Evolutionary conservation across 2,797 vertebrate genomes (phyloP), one percentile per base, ranked within the genome.

Genomic region (Schizopygopsis pylzovi): DNA sequence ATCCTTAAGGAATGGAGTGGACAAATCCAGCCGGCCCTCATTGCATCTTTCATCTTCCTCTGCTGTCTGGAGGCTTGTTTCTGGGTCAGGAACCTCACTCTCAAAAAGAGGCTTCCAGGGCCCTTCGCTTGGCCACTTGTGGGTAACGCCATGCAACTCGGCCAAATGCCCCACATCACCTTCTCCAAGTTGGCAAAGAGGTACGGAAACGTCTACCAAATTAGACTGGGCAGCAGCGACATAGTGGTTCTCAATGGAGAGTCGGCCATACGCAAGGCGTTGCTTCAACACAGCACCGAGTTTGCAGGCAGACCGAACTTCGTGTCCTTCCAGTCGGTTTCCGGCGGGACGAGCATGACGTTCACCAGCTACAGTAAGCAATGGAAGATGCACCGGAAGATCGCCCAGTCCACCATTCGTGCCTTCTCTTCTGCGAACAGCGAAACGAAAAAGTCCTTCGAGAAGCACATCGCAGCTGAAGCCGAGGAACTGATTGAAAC

Each of bases 101-200:
- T 92, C 13, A 93, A 88, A 75, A 94, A 72, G n/a, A 92, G 90
- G 83, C 94, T 94, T 7, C 96, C 96, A 0, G 96, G 96, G 68
- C 96, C 96, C 18, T 95, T 95, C 1, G 92, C 96, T 0, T 97
- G 96, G 96, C 96, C 96, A 0, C 63, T 97, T 88, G 93, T 97
- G 88, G 96, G 96, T 43, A 97, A 97, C 22, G 95, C 89, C 77
- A 93, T 96, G 95, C 96, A 97, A 88, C 93, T 97, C 87, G 96
- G 96, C 54, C 94, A 93, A 88, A 93, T 96, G 94, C 97, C 96
- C 20, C 96, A 97, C 90, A 92, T 95, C 88, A 93, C 95, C 8
- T 95, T 97, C 9, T 82, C 91, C 56, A 92, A 67, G 28, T 84
- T 97, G 56, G 94, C 95, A 0, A 91, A 92, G 61, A 95, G 92